Conservation (phyloP, 2,113 vertebrate genomes). For the Daboia siamensis region DNA sequence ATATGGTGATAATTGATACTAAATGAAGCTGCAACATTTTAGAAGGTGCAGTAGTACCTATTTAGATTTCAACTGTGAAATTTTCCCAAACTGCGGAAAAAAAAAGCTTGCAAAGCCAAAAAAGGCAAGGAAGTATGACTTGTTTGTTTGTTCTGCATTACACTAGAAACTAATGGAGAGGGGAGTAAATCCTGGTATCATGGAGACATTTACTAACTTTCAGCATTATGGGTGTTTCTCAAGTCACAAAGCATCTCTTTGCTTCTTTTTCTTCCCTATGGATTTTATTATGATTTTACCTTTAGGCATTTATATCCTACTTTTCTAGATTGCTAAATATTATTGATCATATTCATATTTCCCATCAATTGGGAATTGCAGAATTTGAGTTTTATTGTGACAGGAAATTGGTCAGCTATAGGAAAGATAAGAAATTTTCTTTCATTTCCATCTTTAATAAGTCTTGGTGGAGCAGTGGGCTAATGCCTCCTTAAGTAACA, state of each 20-base stretch:
- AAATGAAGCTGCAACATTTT: neutral
- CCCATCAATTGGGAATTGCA: neutral
- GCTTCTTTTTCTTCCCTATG: conserved; percentile 24
- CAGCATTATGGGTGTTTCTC: conserved; percentile 28
- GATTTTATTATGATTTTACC: conserved; percentile 28
- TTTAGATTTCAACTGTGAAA: neutral
- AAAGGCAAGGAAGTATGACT: neutral
- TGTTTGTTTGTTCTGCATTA: conserved; percentile 27
- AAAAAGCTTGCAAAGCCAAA: neutral
- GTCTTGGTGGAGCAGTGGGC: too few species aligned
- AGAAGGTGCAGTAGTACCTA: neutral
- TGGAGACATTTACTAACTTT: conserved; percentile 27
- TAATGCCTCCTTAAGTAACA: too few species aligned
- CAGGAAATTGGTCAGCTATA: conserved; percentile 39
- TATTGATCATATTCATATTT: neutral
- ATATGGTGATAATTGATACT: neutral
- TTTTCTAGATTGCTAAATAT: conserved; percentile 13
- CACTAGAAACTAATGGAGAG: neutral
- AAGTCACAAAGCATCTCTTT: conserved; percentile 13
- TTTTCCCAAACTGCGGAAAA: neutral
- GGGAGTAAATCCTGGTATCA: neutral
- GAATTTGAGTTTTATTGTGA: conserved; percentile 21
- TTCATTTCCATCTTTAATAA: conserved; percentile 15
- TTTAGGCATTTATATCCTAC: conserved; percentile 28
- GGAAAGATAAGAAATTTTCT: conserved; percentile 17